Conservation (phyloP, 2,797 vertebrate genomes). For the Danio kyathit region DNA sequence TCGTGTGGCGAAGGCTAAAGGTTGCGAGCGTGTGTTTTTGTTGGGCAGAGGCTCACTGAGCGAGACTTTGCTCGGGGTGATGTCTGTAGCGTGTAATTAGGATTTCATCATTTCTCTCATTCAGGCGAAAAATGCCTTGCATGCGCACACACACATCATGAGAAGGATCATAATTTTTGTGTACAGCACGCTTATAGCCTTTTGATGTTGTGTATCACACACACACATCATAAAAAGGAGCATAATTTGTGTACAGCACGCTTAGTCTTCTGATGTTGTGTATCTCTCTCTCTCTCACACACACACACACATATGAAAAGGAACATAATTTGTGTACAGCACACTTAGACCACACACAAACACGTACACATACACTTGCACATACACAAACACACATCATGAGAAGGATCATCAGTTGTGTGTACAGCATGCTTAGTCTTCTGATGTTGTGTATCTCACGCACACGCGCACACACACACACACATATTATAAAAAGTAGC, state of each 20-base stretch:
- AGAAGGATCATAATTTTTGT: slow-evolving; percentile 58
- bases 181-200: slow-evolving; percentile 33
- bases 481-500: no score
- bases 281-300: no score
- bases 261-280: slow-evolving; percentile 60
- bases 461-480: no score
- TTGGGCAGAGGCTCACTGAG: slow-evolving; percentile 24
- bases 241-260: slow-evolving; percentile 26
- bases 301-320: not conserved
- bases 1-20: slow-evolving; percentile 7
- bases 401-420: no score
- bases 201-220: slow-evolving; percentile 58
- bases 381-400: no score
- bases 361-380: no score
- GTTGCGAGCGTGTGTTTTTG: slow-evolving; percentile 14
- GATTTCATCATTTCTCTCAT: slow-evolving; percentile 82
- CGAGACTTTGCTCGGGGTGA: slow-evolving; percentile 77
- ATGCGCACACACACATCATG: slow-evolving; percentile 25
- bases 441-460: no score
- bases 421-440: no score
- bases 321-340: no score
- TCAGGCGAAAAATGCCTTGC: slow-evolving; percentile 76
- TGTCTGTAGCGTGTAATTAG: slow-evolving; percentile 84
- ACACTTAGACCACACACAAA: not conserved
- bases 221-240: not conserved